Base-by-base conservation (phyloP, 2,113 vertebrate species). In the Xiphophorus hellerii region DNA sequence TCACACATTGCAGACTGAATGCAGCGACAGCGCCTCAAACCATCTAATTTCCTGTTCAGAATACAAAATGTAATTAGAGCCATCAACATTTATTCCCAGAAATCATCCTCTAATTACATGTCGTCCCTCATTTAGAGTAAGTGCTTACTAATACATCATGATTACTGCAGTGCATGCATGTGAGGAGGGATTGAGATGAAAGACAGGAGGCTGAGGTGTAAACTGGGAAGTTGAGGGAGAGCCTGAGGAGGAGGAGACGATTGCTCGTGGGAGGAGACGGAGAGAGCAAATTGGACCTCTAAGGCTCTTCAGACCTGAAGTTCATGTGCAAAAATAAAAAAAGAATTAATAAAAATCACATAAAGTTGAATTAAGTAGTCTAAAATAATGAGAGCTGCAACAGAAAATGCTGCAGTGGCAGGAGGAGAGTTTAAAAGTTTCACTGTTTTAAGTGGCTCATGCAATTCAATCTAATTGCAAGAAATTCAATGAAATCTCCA, bases 111-210 rank as follows among this genome's bases (percentile, higher is more conserved):
- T 90, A 84, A 84, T 89, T 87, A 78, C 73, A 68, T 62, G 76
- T 77, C 83, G 81, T 83, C 73, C 66, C 77, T 90, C 75, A 84
- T 89, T 88, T 77, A 78, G 78, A 78, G 78, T 77, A 87, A 88
- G 76, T 82, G 83, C 77, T 81, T 83, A 72, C 87, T 88, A 82
- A 88, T 85, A 27, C 62, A 63, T 77, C 44, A n/a, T 85, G 82
- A 89, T 82, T 76, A 86, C 84, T 68, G 74, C 70, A 3, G 67
- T 25, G 71, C 54, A 29, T 27, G 71, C 61, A 29, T 73, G 27
- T 64, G 69, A 74, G 51, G 42, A 69, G 64, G 66, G 62, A 33
- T 0, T 63, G 71, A 78, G 76, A 87, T 84, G 78, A 91, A 82
- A 85, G 85, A 71, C 51, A 76, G 73, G 64, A 82, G 82, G 71